A percentile compares a stretch with the other conserved stretches of the same genome.
Conservation (phyloP, 2,113 vertebrate genomes). For the Tenebrosternarchus preto region DNA sequence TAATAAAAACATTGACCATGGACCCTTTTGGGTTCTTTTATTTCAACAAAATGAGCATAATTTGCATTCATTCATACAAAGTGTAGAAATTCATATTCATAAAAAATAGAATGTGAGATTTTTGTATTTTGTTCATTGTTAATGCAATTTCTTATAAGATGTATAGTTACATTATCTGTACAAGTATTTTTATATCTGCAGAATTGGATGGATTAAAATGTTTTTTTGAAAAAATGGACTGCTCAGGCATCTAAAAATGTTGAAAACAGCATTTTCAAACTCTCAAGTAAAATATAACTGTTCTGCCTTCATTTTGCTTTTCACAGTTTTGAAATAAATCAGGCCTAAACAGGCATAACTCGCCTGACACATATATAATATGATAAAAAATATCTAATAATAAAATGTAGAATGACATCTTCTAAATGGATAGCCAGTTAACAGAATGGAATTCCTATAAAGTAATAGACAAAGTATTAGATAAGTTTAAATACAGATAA, state of each 20-base stretch:
- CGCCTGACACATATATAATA: too few species aligned
- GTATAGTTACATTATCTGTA: conserved; percentile 63
- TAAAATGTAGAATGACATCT: not conserved
- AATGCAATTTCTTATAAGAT: conserved; percentile 64
- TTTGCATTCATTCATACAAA: conserved; percentile 72
- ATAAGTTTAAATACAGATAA: not conserved
- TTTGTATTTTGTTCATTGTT: conserved; percentile 64
- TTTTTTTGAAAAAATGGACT: too few species aligned
- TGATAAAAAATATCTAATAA: too few species aligned
- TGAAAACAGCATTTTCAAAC: not conserved
- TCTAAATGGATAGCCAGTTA: too few species aligned
- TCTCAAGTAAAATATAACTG: not conserved
- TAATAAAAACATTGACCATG: conserved; percentile 3
- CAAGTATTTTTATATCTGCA: conserved; percentile 43
- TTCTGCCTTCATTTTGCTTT: too few species aligned
- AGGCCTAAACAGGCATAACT: too few species aligned
- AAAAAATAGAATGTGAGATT: conserved; percentile 64
- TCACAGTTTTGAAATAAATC: too few species aligned
- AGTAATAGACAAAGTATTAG: too few species aligned
- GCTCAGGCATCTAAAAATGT: not conserved
- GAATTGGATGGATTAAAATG: not conserved
- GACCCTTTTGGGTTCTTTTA: conserved; percentile 54
- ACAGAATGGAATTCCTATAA: too few species aligned
- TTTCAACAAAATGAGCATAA: conserved; percentile 73
- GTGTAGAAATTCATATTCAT: conserved; percentile 69